A percentile compares a stretch with the other conserved stretches of the same genome.
phyloP scores from a whole-genome alignment of 1,140 invertebrate genomes.

The Zaprionus camerounensis region DNA sequence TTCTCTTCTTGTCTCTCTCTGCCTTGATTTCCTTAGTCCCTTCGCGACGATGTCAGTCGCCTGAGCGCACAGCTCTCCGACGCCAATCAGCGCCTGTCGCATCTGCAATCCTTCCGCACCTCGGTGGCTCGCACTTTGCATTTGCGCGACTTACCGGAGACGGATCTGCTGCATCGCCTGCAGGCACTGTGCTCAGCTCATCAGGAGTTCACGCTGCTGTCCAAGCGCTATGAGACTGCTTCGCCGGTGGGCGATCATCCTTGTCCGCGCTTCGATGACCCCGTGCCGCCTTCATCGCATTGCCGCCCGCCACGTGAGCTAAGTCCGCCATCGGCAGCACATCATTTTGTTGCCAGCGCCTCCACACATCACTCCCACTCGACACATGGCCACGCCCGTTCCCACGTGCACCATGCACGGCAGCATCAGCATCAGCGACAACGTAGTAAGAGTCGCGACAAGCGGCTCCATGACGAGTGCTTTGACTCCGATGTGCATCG shows the following conservation, averaged over 20 bases:
- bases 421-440: slow-evolving; percentile 55
- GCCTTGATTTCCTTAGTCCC: slow-evolving; percentile 74
- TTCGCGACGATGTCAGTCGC: slow-evolving; percentile 90
- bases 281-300: slow-evolving; percentile 69
- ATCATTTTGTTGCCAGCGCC: slow-evolving; percentile 30
- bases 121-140: slow-evolving; percentile 88
- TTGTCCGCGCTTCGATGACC: slow-evolving; percentile 79
- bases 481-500: slow-evolving; percentile 79
- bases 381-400: slow-evolving; percentile 26
- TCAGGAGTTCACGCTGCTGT: slow-evolving; percentile 87
- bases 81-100: slow-evolving; percentile 89
- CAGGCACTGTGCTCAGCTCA: slow-evolving; percentile 85
- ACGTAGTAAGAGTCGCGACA: slow-evolving; percentile 74
- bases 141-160: slow-evolving; percentile 77
- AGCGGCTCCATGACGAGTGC: slow-evolving; percentile 74
- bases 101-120: slow-evolving; percentile 89
- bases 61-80: slow-evolving; percentile 90
- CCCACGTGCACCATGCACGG: slow-evolving; percentile 28
- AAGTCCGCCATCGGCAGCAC: slow-evolving; percentile 48
- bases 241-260: slow-evolving; percentile 81
- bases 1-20: neutral
- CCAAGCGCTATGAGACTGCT: slow-evolving; percentile 85
- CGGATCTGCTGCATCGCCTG: slow-evolving; percentile 79
- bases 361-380: slow-evolving; percentile 15
- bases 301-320: slow-evolving; percentile 74